These are phyloP conservation scores for Dipodomys stephensi DNA, from an alignment of 2,113 vertebrate genomes.

Conservation along the genomic window DNA sequence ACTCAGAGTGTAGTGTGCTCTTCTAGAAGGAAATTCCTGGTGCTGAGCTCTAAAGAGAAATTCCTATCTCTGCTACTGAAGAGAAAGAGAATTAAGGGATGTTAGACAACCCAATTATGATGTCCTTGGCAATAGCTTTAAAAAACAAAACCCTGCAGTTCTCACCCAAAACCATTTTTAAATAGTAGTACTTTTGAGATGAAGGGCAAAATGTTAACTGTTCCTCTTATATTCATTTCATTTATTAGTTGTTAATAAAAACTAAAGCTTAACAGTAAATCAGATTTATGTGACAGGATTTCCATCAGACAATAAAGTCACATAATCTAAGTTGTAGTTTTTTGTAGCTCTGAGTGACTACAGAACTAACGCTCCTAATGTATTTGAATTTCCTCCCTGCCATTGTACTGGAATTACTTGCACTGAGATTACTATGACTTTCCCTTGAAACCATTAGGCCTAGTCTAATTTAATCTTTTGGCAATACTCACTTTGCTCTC, in stretches of 20 bases:
- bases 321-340: neutral
- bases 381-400: no score
- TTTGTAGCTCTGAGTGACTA: neutral
- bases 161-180: neutral
- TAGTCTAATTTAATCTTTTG: no score
- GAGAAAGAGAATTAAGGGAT: neutral
- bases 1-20: neutral
- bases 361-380: no score
- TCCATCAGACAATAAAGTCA: neutral
- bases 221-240: constrained; percentile 2
- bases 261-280: neutral
- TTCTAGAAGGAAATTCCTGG: neutral
- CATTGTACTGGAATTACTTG: no score
- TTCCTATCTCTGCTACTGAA: neutral
- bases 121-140: neutral
- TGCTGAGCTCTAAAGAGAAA: neutral
- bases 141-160: neutral
- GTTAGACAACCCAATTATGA: neutral
- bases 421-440: no score
- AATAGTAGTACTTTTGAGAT: constrained; percentile 17
- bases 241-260: constrained; percentile 49
- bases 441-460: no score
- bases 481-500: no score
- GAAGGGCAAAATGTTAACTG: neutral
- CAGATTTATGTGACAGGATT: constrained; percentile 28